These are phyloP conservation scores for Troilus luridus DNA, from an alignment of 2,888 invertebrate genomes.

Conservation along the genomic window DNA sequence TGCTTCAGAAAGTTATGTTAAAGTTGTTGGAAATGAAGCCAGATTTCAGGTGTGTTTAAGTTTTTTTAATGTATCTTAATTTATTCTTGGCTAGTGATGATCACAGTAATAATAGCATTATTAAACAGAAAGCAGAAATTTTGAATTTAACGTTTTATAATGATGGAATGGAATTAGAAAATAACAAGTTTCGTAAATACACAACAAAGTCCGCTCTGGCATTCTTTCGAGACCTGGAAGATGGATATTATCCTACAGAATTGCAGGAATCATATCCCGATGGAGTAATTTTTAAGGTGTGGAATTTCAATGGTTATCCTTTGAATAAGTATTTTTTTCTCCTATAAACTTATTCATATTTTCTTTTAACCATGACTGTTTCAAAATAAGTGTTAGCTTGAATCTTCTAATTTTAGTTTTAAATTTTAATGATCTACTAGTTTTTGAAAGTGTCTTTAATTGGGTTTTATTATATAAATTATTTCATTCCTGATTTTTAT, in stretches of 20 bases:
- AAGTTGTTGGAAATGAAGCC: constrained; percentile 55
- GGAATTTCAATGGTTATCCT: neutral
- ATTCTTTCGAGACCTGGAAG: constrained; percentile 63
- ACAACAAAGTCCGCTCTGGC: constrained; percentile 60
- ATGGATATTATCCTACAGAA: constrained; percentile 63
- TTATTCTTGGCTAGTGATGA: neutral
- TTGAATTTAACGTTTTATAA: constrained; percentile 62
- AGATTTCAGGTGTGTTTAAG: constrained; percentile 59
- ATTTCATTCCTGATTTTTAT: neutral
- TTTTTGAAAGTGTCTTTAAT: neutral
- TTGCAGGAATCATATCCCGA: constrained; percentile 62
- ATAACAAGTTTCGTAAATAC: constrained; percentile 60
- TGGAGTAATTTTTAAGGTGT: constrained; percentile 63
- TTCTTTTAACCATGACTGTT: neutral
- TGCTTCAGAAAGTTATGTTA: constrained; percentile 59
- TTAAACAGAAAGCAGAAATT: constrained; percentile 60
- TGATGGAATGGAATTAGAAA: constrained; percentile 63
- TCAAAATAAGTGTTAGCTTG: neutral
- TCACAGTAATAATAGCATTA: neutral
- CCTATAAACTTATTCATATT: neutral
- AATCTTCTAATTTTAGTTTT: neutral
- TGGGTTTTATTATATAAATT: neutral
- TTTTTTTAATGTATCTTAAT: neutral
- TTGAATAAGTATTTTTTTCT: neutral
- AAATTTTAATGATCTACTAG: neutral